Base-by-base conservation (phyloP, 2,888 invertebrate species). In the Crematogaster levior region DNA sequence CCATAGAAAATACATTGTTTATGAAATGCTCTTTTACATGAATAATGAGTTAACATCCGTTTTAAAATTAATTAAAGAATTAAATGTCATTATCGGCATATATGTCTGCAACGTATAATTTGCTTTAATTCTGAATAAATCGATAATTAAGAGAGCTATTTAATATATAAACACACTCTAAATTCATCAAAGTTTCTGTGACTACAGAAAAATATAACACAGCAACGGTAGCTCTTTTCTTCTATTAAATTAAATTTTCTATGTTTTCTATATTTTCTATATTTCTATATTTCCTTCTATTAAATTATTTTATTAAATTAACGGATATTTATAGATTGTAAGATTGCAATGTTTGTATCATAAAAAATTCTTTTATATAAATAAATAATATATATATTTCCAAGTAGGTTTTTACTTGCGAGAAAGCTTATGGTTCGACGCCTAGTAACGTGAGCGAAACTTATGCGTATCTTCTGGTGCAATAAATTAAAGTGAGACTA, bases 11-110 rank as follows among this genome's bases (percentile, higher is more conserved):
- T 37, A 12, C 12, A 37, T 12, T 10, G n/a, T 24, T 72, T 53
- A 34, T 1, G 15, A 61, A 48, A 18, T 24, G 37, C 4, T 65
- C 12, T 34, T 34, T 40, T 21, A 37, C 15, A 27, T 58, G 15
- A 75, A 24, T 61, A 53, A 70, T 18, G 34, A 63, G 7, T 34
- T 7, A 48, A 46, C 46, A 10, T 61, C 6, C 3, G 15, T 34
- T 72, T 30, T 24, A 34, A 48, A 74, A 46, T 61, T 46, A 34
- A 34, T 12, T 61, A 9, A 30, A 43, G 5, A 74, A 60, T 73
- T 21, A 73, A 30, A 60, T 10, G 15, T 46, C 34, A 34, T 46
- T 46, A 18, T 61, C 18, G 34, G 24, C 48, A 48, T 74, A 43
- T 15, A 15, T 24, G n/a, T 4, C 12, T 18, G 43, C 7, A 48